Evolutionary conservation across 2,113 vertebrate species (phyloP), one percentile per base, ranked within the genome.

Genomic region (Notothenia rossii): DNA sequence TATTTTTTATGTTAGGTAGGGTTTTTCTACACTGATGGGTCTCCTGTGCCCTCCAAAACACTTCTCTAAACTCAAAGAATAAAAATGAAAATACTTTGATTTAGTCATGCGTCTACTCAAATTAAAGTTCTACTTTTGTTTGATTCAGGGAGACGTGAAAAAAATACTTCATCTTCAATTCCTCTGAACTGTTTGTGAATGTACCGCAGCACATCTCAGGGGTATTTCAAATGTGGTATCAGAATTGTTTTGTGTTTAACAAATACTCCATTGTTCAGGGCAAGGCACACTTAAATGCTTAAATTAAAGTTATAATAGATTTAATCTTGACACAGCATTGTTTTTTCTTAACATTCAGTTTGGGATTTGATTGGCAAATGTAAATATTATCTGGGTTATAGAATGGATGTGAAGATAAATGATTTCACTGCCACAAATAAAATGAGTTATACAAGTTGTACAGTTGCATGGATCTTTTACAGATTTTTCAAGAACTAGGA

Each of bases 1-100:
- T 7, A n/a, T 67, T 63, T 58, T 5, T 76, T 49, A 4, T 40
- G 3, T 1, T 58, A 50, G 7, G n/a, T 12, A 2, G 4, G 43
- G 49, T 75, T 50, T 0, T 72, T 72, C 54, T 63, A 56, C 66
- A 81, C 61, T 56, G 78, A 63, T 2, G 20, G 33, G 51, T 10
- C 17, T 64, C 25, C 25, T 62, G n/a, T 17, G 13, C 15, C 5
- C 9, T 7, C 18, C 7, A 58, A 48, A 48, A 49, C 10, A 54
- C 49, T 8, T 0, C 15, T 12, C 2, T 25, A 60, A 73, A 71
- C 45, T 59, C 45, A 55, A 75, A 45, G 29, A 2, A 7, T 17
- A 51, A 68, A 77, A 63, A 51, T 46, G n/a, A 17, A 11, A 67
- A 40, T 49, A 36, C 22, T 13, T 29, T 36, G 7, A 64, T 22